Base-by-base conservation (phyloP, 1,140 invertebrate species). In the Trachelipus rathkii region DNA sequence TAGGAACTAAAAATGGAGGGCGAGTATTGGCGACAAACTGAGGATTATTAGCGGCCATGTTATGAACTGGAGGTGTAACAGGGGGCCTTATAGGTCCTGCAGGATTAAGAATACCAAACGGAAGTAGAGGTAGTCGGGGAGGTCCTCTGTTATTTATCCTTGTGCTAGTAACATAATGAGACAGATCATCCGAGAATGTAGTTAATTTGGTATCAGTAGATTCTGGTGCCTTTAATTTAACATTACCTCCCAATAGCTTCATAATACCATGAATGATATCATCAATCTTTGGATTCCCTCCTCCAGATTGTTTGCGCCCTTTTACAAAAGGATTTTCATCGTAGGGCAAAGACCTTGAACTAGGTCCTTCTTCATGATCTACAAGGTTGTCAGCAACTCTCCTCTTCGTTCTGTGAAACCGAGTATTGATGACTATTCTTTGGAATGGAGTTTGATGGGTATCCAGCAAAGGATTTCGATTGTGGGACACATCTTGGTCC, bases 221-320 rank as follows among this genome's bases (percentile, higher is more conserved):
- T 9, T 46, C 46, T 11, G 69, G 44, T 6, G 74, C 74, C 46
- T 45, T 66, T n/a, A 76, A 43, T 46, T 76, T 76, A n/a, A 76
- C 74, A 44, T 76, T 76, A 33, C 74, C 74, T 23, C 74, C 74
- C 23, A 76, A 44, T 0, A 76, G 74, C n/a, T 76, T 46, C 74
- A 76, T 76, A 33, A 76, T 76, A 19, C 74, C 74, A 19, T 76
- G 74, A 50, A 76, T 76, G 46, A 76, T 76, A 46, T 76, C 74
- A 67, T 76, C 74, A 33, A 76, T 76, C 24, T 76, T 71, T 21
- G 74, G 74, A 70, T 70, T 70, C 1, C 68, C 68, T 3, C 50
- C 50, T 60, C 50, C 50, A 19, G 50, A 8, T 2, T 60, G 50
- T 19, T 60, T 60, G 11, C 50, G 50, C 50, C 50, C 50, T 60